Conservation (phyloP, 2,113 vertebrate genomes). For the Zosterops hypoxanthus region DNA sequence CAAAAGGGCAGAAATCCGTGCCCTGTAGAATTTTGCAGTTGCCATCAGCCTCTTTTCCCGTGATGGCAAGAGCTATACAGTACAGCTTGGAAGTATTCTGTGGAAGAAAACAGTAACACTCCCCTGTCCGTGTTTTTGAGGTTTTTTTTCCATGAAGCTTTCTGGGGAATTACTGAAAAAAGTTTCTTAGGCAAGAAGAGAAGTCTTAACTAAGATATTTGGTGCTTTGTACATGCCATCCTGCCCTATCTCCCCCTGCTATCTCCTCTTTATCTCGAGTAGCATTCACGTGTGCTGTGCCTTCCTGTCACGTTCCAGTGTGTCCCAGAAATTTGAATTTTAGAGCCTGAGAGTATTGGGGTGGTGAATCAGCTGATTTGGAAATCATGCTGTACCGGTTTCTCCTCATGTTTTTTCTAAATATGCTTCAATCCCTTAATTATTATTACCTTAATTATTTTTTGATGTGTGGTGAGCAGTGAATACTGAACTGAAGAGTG, state of each 20-base stretch:
- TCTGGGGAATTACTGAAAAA: not conserved
- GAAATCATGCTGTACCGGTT: not conserved
- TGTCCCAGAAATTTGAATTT: not conserved
- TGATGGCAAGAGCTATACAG: not conserved
- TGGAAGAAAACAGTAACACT: not conserved
- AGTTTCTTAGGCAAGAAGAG: not conserved
- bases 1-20: not conserved
- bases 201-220: not conserved
- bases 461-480: not conserved
- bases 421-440: not conserved
- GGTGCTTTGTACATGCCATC: fast-evolving
- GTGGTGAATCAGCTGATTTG: not conserved
- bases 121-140: fast-evolving
- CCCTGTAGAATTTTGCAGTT: not conserved
- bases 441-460: not conserved
- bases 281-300: not conserved
- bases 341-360: not conserved
- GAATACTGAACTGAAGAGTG: fast-evolving
- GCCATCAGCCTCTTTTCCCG: not conserved
- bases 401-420: not conserved
- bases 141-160: not conserved
- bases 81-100: not conserved
- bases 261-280: not conserved
- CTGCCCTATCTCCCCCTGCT: not conserved
- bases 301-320: not conserved